phyloP scores from a whole-genome alignment of 2,888 invertebrate genomes.

The Agapostemon virescens region DNA sequence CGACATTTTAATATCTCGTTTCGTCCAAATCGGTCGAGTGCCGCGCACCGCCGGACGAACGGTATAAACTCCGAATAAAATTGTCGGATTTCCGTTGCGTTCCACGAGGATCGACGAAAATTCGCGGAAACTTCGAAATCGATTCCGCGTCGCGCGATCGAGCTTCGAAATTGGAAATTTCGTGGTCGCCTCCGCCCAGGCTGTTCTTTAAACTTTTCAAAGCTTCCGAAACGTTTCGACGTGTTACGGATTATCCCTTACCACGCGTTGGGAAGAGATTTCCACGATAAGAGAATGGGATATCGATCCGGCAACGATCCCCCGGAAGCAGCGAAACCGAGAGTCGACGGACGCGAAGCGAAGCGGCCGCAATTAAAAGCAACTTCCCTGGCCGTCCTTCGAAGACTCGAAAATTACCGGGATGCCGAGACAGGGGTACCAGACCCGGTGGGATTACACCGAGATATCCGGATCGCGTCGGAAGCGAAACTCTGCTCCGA shows the following conservation, averaged over 20 bases:
- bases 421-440: not conserved
- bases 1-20: not conserved
- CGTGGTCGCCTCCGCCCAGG: not conserved
- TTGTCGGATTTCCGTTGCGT: not conserved
- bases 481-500: too few relatives aligned
- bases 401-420: not conserved
- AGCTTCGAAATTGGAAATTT: not conserved
- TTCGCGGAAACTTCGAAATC: too few relatives aligned
- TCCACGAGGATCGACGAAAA: not conserved
- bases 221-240: not conserved
- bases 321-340: not conserved
- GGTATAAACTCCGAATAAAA: not conserved
- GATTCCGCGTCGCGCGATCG: not conserved
- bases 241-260: not conserved
- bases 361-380: slow-evolving; percentile 3
- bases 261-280: not conserved
- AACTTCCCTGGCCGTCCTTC: slow-evolving; percentile 1
- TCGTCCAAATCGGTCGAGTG: not conserved
- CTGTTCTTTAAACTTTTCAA: not conserved
- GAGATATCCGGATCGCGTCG: not conserved
- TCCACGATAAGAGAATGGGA: not conserved
- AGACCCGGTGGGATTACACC: slow-evolving; percentile 4
- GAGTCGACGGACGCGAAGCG: not conserved
- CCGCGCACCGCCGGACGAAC: not conserved
- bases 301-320: too few relatives aligned